Evolutionary conservation across 2,888 invertebrate species (phyloP).

Genomic region (Apotomis turbidana): DNA sequence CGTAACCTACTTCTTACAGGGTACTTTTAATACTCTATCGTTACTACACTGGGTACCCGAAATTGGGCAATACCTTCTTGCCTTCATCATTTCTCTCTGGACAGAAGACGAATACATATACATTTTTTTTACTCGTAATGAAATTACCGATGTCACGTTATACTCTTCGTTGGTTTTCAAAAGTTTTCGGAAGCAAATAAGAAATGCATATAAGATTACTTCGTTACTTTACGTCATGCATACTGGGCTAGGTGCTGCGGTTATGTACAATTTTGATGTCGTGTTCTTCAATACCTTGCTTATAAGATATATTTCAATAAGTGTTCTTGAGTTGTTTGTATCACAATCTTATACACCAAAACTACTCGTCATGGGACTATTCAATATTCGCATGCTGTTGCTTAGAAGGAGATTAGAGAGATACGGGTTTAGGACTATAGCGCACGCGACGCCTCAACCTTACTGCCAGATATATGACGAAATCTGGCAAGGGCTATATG

Average conservation of each 20-base stretch:
- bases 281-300: no score
- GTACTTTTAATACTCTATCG: not conserved
- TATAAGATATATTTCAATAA: not conserved
- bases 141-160: not conserved
- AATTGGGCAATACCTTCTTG: not conserved
- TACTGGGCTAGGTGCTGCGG: no score
- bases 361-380: not conserved
- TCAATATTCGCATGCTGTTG: not conserved
- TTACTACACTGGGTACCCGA: not conserved
- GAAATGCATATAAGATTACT: not conserved
- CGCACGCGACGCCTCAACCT: not conserved
- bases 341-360: not conserved
- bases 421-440: not conserved
- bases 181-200: not conserved
- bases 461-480: conserved; percentile 1
- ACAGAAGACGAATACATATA: conserved; percentile 1
- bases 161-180: not conserved
- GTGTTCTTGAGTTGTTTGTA: not conserved
- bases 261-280: not conserved
- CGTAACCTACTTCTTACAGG: not conserved
- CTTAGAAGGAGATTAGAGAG: not conserved
- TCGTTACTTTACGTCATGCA: not conserved
- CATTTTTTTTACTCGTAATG: not conserved
- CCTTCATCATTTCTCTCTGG: not conserved
- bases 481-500: not conserved